Evolutionary conservation across 2,113 vertebrate species (phyloP).

Genomic region (Neomonachus schauinslandi): DNA sequence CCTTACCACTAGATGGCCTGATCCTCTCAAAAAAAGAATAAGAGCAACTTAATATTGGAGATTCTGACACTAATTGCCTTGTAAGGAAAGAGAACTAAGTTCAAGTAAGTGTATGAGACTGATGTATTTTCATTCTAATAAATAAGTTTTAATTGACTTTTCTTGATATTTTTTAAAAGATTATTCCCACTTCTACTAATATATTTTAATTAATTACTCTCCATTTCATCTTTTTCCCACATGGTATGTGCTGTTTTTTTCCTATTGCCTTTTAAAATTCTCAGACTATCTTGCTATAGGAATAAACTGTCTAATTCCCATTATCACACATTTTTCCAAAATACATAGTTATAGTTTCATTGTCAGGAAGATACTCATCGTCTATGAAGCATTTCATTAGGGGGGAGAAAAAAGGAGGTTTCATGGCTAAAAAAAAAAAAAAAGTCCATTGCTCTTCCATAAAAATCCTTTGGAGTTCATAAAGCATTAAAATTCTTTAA

Average conservation of each 20-base stretch:
- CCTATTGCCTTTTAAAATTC: not conserved
- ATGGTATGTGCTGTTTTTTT: not conserved
- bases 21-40: slow-evolving; percentile 42
- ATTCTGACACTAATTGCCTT: not conserved
- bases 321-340: slow-evolving; percentile 20
- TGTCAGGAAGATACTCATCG: not conserved
- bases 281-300: slow-evolving; percentile 1
- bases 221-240: not conserved
- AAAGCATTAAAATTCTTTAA: slow-evolving; percentile 38
- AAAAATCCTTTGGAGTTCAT: slow-evolving; percentile 36
- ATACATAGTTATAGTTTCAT: not conserved
- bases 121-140: slow-evolving; percentile 13
- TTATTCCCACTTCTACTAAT: slow-evolving; percentile 24
- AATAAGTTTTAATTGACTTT: not conserved
- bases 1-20: slow-evolving; percentile 50
- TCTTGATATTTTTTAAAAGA: not conserved
- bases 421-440: not conserved
- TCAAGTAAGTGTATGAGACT: not conserved
- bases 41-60: slow-evolving; percentile 16
- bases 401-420: not conserved
- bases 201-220: slow-evolving; percentile 18
- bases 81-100: not conserved
- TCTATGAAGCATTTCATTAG: not conserved
- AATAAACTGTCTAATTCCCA: slow-evolving; percentile 18
- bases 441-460: not conserved